phyloP scores from a whole-genome alignment of 2,113 vertebrate species.

The Myiopsitta monachus region DNA sequence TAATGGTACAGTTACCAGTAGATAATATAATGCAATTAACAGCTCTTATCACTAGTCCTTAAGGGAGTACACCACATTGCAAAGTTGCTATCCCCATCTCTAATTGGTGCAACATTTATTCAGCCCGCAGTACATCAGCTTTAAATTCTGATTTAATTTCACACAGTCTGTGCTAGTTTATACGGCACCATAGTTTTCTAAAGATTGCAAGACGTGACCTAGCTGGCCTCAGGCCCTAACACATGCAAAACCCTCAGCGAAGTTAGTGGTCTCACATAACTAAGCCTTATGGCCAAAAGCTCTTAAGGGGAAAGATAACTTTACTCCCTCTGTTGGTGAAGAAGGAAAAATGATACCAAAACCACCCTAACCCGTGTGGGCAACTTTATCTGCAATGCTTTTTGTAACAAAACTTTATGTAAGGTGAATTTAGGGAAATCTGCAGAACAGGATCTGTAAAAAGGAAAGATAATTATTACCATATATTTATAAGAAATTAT shows the following conservation, averaged over 20 bases:
- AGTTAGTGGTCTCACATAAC: neutral
- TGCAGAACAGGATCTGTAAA: neutral
- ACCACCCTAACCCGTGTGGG: neutral
- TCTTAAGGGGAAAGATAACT: neutral
- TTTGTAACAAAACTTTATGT: neutral
- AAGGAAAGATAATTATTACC: neutral
- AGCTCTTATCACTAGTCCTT: slow-evolving; percentile 33
- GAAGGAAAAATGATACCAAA: neutral
- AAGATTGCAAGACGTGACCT: neutral
- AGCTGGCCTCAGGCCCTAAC: neutral
- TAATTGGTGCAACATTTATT: slow-evolving; percentile 1
- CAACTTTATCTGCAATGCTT: neutral
- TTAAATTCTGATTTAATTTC: neutral
- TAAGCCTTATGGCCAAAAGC: neutral
- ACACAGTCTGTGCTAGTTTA: neutral
- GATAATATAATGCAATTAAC: slow-evolving; percentile 62
- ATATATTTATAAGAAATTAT: neutral
- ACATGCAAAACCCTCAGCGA: neutral
- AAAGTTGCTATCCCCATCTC: neutral
- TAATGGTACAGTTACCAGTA: slow-evolving; percentile 31
- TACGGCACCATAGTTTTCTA: neutral
- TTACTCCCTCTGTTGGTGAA: slow-evolving; percentile 55
- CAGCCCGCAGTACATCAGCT: neutral
- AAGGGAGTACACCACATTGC: neutral
- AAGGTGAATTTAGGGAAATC: neutral